These are phyloP conservation scores for Penaeus vannamei DNA, from an alignment of 1,140 invertebrate species.

Conservation along the genomic window DNA sequence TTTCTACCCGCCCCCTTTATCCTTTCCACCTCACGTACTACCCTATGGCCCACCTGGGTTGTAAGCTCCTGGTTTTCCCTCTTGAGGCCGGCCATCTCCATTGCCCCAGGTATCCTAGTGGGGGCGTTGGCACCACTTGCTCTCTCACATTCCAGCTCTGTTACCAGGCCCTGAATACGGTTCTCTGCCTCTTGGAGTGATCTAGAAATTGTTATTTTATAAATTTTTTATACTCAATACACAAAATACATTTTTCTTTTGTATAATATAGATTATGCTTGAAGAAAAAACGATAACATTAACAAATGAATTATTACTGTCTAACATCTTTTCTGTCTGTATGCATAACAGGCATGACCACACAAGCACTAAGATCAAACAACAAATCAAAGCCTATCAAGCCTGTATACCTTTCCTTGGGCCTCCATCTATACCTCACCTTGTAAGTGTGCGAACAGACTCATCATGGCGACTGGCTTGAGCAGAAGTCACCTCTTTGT, in stretches of 20 bases:
- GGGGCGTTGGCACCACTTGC: not conserved
- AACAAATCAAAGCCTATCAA: too few species aligned
- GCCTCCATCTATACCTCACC: not conserved
- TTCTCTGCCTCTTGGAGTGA: slow-evolving; percentile 61
- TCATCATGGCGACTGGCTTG: slow-evolving; percentile 45
- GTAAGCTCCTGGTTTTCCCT: slow-evolving; percentile 49
- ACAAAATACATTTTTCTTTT: too few species aligned
- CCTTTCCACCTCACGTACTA: not conserved
- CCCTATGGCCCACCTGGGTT: slow-evolving; percentile 34
- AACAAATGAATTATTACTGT: too few species aligned
- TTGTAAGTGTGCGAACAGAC: slow-evolving; percentile 47
- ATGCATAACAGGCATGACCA: too few species aligned
- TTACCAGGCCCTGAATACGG: slow-evolving; percentile 38
- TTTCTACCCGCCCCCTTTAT: too few species aligned
- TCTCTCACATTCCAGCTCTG: slow-evolving; percentile 47
- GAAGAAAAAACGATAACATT: too few species aligned
- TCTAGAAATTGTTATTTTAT: slow-evolving; percentile 14
- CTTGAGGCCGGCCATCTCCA: not conserved
- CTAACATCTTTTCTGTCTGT: too few species aligned
- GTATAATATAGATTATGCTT: too few species aligned
- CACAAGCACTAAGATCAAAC: too few species aligned
- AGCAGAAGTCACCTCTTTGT: slow-evolving; percentile 76
- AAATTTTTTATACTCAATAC: too few species aligned
- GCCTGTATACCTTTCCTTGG: too few species aligned
- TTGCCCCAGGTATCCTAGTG: not conserved